Percentiles rank a stretch among this genome's conserved stretches.
phyloP scores from a whole-genome alignment of 1,140 invertebrate species.

The Leptopilina clavipes region DNA sequence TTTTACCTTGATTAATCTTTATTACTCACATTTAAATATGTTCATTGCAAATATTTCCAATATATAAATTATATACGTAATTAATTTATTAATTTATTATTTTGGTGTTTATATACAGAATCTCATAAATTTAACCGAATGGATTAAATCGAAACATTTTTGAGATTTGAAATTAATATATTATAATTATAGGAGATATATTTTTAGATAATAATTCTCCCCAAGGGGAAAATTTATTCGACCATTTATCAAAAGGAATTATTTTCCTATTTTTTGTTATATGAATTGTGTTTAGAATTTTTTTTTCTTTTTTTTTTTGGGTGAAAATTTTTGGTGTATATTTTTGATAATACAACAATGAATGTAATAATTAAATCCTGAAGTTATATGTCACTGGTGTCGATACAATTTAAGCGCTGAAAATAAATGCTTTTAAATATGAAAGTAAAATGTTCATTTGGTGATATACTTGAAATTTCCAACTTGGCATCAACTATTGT shows the following conservation, averaged over 20 bases:
- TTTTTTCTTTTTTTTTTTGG: neutral
- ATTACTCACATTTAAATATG: slow-evolving; percentile 12
- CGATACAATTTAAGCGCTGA: neutral
- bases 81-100: neutral
- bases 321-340: too few relatives aligned
- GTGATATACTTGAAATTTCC: slow-evolving; percentile 15
- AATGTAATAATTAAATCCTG: neutral
- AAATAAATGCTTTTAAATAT: slow-evolving; percentile 15
- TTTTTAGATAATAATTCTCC: too few relatives aligned
- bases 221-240: too few relatives aligned
- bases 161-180: too few relatives aligned
- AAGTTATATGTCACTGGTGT: too few relatives aligned
- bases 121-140: too few relatives aligned
- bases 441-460: slow-evolving; percentile 14
- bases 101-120: neutral
- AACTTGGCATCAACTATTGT: slow-evolving; percentile 11
- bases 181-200: too few relatives aligned
- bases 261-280: too few relatives aligned
- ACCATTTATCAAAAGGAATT: too few relatives aligned
- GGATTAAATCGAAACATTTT: neutral
- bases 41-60: neutral
- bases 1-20: neutral
- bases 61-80: neutral
- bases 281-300: too few relatives aligned
- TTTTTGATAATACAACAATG: neutral